These are phyloP conservation scores for Pluvianellus socialis DNA, from an alignment of 2,113 vertebrate genomes.

Conservation along the genomic window DNA sequence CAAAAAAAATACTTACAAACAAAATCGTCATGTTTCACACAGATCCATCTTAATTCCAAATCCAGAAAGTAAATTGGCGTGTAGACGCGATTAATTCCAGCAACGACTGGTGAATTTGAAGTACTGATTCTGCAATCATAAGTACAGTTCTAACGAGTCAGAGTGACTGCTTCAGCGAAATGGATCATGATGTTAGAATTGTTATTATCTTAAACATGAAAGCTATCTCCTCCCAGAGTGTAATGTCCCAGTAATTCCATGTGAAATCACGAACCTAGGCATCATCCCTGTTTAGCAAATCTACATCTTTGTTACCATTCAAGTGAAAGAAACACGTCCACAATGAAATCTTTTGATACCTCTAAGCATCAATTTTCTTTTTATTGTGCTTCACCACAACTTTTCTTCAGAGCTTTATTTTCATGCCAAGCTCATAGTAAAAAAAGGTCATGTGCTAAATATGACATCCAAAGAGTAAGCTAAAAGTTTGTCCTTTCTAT, in stretches of 20 bases:
- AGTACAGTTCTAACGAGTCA: not conserved
- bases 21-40: not conserved
- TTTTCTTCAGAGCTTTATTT: not conserved
- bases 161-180: not conserved
- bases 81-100: not conserved
- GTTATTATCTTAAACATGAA: not conserved
- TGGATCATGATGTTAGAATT: not conserved
- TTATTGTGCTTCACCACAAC: conserved; percentile 14
- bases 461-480: not conserved
- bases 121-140: not conserved
- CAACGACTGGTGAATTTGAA: not conserved
- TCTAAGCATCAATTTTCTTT: not conserved
- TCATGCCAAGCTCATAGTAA: not conserved
- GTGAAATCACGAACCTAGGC: not conserved
- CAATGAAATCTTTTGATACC: not conserved
- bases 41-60: not conserved
- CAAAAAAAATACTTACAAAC: not conserved
- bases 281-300: not conserved
- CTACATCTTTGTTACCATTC: not conserved
- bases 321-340: not conserved
- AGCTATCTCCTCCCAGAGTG: not conserved
- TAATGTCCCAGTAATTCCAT: not conserved
- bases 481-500: not conserved
- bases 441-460: not conserved
- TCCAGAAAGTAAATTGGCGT: not conserved